phyloP scores from a whole-genome alignment of 1,140 invertebrate species.

The Panagrolaimus sp. region DNA sequence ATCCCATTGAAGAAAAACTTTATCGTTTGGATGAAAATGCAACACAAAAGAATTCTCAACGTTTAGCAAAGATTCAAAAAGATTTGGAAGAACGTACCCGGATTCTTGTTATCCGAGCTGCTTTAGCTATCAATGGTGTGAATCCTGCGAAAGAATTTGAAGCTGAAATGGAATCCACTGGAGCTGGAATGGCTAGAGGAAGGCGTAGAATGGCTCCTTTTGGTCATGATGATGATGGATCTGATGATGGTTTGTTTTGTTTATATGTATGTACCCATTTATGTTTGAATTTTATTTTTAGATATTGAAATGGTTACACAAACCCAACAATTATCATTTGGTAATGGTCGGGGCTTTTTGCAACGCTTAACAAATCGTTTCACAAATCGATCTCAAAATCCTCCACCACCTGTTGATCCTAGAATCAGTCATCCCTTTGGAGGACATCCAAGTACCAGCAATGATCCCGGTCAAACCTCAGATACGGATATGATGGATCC shows the following conservation, averaged over 20 bases:
- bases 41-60: constrained; percentile 31
- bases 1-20: constrained; percentile 62
- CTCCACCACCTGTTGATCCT: neutral
- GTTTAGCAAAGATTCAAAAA: constrained; percentile 25
- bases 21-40: constrained; percentile 35
- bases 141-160: no score
- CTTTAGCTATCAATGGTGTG: constrained; percentile 18
- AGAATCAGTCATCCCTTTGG: no score
- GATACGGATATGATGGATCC: no score
- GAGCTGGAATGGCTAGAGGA: neutral
- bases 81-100: constrained; percentile 33
- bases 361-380: neutral
- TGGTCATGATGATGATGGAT: neutral
- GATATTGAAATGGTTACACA: constrained; percentile 4
- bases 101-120: constrained; percentile 36
- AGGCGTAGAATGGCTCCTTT: neutral
- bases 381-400: neutral
- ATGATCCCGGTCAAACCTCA: no score
- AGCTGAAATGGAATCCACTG: no score
- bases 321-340: neutral
- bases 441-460: no score
- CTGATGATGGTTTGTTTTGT: constrained; percentile 3
- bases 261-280: no score
- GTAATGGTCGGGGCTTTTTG: neutral
- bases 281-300: no score